These are phyloP conservation scores for Xestobium rufovillosum DNA, from an alignment of 2,888 invertebrate genomes.

Conservation along the genomic window DNA sequence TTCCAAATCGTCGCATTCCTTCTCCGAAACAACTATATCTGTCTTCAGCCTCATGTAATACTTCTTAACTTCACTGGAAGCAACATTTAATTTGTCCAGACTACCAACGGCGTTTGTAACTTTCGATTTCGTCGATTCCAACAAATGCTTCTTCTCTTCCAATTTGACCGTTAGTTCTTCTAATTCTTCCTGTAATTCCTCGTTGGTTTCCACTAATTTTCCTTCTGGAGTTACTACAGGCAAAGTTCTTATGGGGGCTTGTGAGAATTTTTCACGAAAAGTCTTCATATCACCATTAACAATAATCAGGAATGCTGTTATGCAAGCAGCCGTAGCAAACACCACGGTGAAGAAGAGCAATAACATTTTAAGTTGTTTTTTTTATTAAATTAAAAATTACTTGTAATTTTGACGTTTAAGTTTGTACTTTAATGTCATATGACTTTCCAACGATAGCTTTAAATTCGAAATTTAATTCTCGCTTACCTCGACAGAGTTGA, in stretches of 20 bases:
- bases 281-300: neutral
- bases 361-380: neutral
- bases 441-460: too few relatives aligned
- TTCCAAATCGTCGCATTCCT: slow-evolving; percentile 31
- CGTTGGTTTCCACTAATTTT: slow-evolving; percentile 29
- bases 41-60: slow-evolving; percentile 32
- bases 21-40: slow-evolving; percentile 30
- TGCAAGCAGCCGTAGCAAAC: neutral
- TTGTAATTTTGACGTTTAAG: slow-evolving; percentile 1
- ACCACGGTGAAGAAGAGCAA: neutral
- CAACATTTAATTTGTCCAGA: slow-evolving; percentile 31
- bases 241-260: neutral
- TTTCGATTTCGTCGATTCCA: slow-evolving; percentile 30
- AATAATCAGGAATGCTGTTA: neutral
- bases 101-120: slow-evolving; percentile 28
- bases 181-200: slow-evolving; percentile 35
- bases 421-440: too few relatives aligned
- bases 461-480: slow-evolving; percentile 1
- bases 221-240: slow-evolving; percentile 17
- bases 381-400: too few relatives aligned
- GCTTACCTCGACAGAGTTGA: slow-evolving; percentile 47
- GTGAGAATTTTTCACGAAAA: neutral
- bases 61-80: slow-evolving; percentile 30
- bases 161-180: slow-evolving; percentile 31
- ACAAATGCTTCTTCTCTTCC: slow-evolving; percentile 31